Conservation (phyloP, 2,113 vertebrate species). For the Syrmaticus mikado region DNA sequence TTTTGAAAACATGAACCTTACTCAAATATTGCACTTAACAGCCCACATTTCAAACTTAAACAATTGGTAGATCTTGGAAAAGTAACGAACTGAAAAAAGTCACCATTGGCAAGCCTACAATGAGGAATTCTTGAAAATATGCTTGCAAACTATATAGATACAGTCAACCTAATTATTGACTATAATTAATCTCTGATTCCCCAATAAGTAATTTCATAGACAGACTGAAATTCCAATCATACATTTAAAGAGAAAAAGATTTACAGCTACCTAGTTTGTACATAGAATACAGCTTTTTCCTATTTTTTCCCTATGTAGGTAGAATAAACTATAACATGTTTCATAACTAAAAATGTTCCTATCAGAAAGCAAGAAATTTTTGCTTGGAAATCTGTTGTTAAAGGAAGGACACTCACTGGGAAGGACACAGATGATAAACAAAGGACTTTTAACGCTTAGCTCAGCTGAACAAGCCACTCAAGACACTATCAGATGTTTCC, state of each 20-base stretch:
- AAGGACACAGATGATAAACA: background rate
- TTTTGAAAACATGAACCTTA: background rate
- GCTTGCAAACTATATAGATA: background rate
- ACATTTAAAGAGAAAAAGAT: background rate
- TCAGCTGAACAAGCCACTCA: background rate
- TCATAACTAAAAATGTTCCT: background rate
- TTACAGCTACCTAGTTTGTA: background rate
- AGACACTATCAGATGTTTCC: constrained; percentile 8
- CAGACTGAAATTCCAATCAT: background rate
- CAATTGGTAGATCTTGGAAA: background rate
- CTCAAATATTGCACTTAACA: background rate
- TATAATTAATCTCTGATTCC: background rate
- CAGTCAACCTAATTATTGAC: background rate
- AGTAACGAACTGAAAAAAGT: background rate
- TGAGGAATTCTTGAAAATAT: background rate
- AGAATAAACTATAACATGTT: background rate
- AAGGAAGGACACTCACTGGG: background rate
- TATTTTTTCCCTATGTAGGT: background rate
- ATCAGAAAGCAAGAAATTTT: background rate
- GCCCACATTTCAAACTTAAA: background rate
- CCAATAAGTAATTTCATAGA: background rate
- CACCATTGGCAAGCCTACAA: background rate
- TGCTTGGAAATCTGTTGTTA: background rate
- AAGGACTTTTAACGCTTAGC: constrained; percentile 10
- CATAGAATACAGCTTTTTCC: background rate